Base-by-base conservation (phyloP, 2,888 invertebrate genomes). In the Drosophila pegasa region DNA sequence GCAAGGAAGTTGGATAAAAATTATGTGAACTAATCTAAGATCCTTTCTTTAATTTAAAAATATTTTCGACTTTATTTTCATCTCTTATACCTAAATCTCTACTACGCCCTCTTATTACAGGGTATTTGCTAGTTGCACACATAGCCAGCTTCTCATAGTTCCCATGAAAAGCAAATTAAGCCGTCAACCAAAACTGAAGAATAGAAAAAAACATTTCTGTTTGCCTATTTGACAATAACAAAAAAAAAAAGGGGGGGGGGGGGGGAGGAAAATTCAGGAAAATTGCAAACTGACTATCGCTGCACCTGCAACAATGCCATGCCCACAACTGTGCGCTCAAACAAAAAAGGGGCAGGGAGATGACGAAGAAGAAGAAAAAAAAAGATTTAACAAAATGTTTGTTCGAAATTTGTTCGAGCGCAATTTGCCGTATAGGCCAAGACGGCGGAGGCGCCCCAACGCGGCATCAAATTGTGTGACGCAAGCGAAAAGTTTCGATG, bases 91-190 rank as follows among this genome's bases (percentile, higher is more conserved):
- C 33, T 29, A 29, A 37, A 48, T 51, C 14, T n/a, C 16, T 59
- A 75, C 59, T 0, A 10, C 2, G n/a, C 5, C 2, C 1, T 0
- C 12, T 3, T 0, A 31, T 20, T 31, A 33, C n/a, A 61, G 79
- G 38, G 45, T 35, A 61, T 60, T 9, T 8, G 1, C 9, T 6
- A n/a, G 18, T 9, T 16, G 5, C 22, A 9, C 0, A 7, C 7
- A 25, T 20, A 25, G 35, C 43, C 63, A 8, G 8, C 25, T 57
- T 72, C 62, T 51, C 47, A 18, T 57, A 47, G 41, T 43, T 20
- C 45, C 52, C 59, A 89, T 89, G 77, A 72, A 89, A 89, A 88
- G 60, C 71, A 86, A 82, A 84, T 89, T 88, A 89, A 89, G 84
- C 89, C 77, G 69, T 89, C 59, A 71, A 60, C 56, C 31, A 25